Base-by-base conservation (phyloP, 1,140 invertebrate genomes). In the Maniola jurtina region DNA sequence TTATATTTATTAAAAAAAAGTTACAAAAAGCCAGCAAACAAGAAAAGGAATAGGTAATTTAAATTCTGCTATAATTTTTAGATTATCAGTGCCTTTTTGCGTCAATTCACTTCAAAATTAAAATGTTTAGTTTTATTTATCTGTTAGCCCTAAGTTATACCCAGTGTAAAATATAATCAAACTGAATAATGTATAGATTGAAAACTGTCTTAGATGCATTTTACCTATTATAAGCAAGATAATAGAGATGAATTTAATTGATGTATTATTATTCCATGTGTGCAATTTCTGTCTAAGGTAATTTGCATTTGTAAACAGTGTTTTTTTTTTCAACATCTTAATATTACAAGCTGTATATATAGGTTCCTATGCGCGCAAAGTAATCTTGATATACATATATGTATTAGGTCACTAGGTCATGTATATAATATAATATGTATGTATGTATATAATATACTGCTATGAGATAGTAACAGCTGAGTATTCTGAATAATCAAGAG, bases 331-430 rank as follows among this genome's bases (percentile, higher is more conserved):
- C 2, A 9, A 52, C 5, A 16, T 52, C 8, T 52, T 52, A 25
- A 52, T 52, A 52, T 52, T 25, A 0, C 25, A 48, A 52, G 6
- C 14, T 16, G 14, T 25, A 52, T 34, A 58, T 38, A 34, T 58
- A 58, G 56, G 56, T 40, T 58, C 56, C 56, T 58, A 40, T 15
- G 56, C 38, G 34, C 15, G 34, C 56, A 58, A 52, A 52, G 13
- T 52, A 33, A n/a, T 6, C 10, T 11, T 48, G 47, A 48, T 48
- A 48, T 48, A 52, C 13, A 25, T 25, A 25, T 25, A 25, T 25
- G 25, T 25, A 4, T 25, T 25, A 25, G 25, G 25, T 25, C 25
- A 25, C 25, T 25, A 25, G 25, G 25, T 45, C 38, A 40, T 11
- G 42, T 45, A 9, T 11, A 25, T 4, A n/a, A n/a, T 42, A 3